Conservation (phyloP, 2,113 vertebrate genomes). For the Neomonachus schauinslandi region DNA sequence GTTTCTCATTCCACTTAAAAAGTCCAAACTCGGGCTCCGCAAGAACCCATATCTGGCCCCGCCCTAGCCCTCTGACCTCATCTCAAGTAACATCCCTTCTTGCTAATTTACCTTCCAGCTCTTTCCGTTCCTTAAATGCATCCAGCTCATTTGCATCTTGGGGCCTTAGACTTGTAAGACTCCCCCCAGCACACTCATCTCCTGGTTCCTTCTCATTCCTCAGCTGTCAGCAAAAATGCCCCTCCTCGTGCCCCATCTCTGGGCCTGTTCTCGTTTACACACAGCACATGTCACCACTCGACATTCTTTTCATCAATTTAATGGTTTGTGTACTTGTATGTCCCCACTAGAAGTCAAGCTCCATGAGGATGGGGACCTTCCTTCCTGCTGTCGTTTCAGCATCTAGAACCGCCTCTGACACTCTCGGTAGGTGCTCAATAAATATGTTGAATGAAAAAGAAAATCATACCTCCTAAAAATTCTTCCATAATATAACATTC, state of each 20-base stretch:
- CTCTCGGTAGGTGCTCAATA: background rate
- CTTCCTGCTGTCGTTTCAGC: background rate
- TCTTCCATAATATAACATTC: background rate
- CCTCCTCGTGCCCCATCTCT: background rate
- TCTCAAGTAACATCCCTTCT: background rate
- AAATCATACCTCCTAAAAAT: background rate
- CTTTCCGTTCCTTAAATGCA: constrained; percentile 52
- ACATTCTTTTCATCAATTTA: background rate
- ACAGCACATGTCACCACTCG: background rate
- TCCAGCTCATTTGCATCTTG: background rate
- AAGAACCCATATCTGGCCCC: background rate
- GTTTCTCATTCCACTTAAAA: constrained; percentile 36
- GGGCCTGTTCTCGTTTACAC: background rate
- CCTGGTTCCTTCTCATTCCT: background rate
- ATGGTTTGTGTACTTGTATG: background rate
- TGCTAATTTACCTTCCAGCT: background rate
- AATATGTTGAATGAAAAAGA: background rate
- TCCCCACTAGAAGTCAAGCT: background rate
- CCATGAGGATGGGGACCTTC: background rate
- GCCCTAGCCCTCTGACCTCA: background rate
- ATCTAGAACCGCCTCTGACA: background rate
- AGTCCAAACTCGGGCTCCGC: background rate
- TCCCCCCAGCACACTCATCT: background rate
- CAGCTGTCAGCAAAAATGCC: background rate
- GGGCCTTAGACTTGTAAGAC: background rate